A percentile compares a stretch with the other conserved stretches of the same genome.
phyloP scores from a whole-genome alignment of 2,113 vertebrate species.

The Engraulis encrasicolus region DNA sequence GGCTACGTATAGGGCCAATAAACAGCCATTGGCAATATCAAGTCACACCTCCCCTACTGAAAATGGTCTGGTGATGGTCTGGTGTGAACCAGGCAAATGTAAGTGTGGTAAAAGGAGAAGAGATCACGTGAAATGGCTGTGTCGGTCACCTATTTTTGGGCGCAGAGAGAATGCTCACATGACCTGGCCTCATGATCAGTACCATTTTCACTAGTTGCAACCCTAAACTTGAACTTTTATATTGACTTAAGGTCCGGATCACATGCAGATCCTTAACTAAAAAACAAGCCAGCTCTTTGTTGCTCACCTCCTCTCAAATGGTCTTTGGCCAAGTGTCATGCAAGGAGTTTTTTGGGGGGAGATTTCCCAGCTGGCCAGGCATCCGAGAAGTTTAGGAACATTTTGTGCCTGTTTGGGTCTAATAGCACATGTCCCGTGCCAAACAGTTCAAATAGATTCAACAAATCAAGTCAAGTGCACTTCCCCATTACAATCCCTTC shows the following conservation, averaged over 20 bases:
- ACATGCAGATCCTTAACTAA: neutral
- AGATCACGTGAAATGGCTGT: neutral
- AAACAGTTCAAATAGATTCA: neutral
- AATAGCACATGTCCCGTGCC: too few relatives aligned
- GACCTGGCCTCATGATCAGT: neutral
- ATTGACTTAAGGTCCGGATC: neutral
- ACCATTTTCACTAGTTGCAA: neutral
- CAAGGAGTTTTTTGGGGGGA: neutral
- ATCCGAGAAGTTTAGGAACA: neutral
- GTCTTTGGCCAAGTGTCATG: neutral
- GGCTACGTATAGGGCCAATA: too few relatives aligned
- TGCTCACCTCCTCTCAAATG: neutral
- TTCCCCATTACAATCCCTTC: too few relatives aligned
- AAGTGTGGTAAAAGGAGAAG: neutral
- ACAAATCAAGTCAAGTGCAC: neutral
- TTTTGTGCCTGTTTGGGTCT: neutral
- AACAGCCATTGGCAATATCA: too few relatives aligned
- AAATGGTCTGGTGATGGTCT: too few relatives aligned
- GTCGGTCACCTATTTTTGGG: neutral
- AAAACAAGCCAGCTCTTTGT: conserved; percentile 11
- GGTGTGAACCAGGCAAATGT: too few relatives aligned
- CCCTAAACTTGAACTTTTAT: neutral
- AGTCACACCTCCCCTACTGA: too few relatives aligned
- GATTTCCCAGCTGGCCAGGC: neutral
- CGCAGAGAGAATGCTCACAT: neutral